phyloP scores from a whole-genome alignment of 1,140 invertebrate species.

The Laupala kohalensis region DNA sequence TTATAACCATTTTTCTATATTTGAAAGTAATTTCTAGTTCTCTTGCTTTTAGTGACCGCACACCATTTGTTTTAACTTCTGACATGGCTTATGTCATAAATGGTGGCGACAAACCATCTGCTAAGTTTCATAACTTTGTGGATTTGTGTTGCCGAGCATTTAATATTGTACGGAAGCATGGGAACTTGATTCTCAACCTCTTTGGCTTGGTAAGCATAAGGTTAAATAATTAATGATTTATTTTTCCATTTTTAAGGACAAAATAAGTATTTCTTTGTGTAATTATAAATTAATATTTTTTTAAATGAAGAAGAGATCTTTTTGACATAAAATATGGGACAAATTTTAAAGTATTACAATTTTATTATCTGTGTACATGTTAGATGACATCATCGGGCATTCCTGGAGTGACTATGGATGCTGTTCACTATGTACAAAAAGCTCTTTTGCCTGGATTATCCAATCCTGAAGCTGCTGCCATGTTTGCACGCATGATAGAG shows the following conservation, averaged over 20 bases:
- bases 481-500: slow-evolving; percentile 85
- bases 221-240: too few relatives aligned
- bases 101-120: slow-evolving; percentile 84
- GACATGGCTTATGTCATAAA: slow-evolving; percentile 99
- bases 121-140: slow-evolving; percentile 92
- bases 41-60: slow-evolving; percentile 62
- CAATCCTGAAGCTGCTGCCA: slow-evolving; percentile 86
- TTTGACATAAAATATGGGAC: not conserved
- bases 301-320: not conserved
- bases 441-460: slow-evolving; percentile 78
- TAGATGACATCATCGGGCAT: slow-evolving; percentile 92
- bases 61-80: slow-evolving; percentile 92
- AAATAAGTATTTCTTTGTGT: too few relatives aligned
- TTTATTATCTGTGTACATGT: slow-evolving; percentile 20
- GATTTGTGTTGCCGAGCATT: slow-evolving; percentile 96
- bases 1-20: not conserved
- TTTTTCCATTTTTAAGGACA: too few relatives aligned
- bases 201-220: slow-evolving; percentile 81
- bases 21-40: not conserved
- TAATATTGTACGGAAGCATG: slow-evolving; percentile 89
- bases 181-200: slow-evolving; percentile 82
- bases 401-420: slow-evolving; percentile 79
- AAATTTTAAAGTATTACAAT: not conserved
- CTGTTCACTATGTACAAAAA: slow-evolving; percentile 82
- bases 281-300: too few relatives aligned